Evolutionary conservation across 2,888 invertebrate species (phyloP), one percentile per base, ranked within the genome.

Genomic region (Melikaiella ostensackeni): DNA sequence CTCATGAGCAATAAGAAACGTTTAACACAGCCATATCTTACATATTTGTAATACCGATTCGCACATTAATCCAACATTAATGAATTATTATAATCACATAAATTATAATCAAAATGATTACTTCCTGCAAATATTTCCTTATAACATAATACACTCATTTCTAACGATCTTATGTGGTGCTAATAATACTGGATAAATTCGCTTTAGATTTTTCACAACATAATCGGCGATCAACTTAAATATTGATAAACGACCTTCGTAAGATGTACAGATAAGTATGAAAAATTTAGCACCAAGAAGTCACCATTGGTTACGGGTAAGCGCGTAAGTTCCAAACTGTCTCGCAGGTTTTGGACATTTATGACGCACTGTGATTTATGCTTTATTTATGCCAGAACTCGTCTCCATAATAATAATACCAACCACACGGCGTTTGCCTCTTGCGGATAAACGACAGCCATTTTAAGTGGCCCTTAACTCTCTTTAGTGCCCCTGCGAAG

Each of bases 311-410:
- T 24, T 74, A 46, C 46, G 50, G 63, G 64, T 74, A 55, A 76
- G 33, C 62, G 75, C 84, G 81, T 82, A 82, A 84, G 83, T 82
- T 84, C 84, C 82, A 84, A 89, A 89, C 85, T 88, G 87, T 89
- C 89, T 87, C 86, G 84, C 84, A 85, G 86, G 85, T 86, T 88
- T 86, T 87, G 82, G 87, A 89, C 88, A 80, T 91, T 91, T 91
- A 91, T 84, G 89, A 86, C 85, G 83, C 80, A 79, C 78, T 81
- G 77, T 89, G 90, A 91, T 90, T 90, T 90, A 91, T 86, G 89
- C 84, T 89, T 90, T 91, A 89, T 90, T 91, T 90, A 89, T 90
- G 89, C 89, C 88, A 79, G 85, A 81, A 82, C 88, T 87, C 84
- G 86, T 88, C 90, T 89, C 88, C 86, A 88, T 87, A 88, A 90